Base-by-base conservation (phyloP, 2,888 invertebrate species). In the Polyploca ridens region DNA sequence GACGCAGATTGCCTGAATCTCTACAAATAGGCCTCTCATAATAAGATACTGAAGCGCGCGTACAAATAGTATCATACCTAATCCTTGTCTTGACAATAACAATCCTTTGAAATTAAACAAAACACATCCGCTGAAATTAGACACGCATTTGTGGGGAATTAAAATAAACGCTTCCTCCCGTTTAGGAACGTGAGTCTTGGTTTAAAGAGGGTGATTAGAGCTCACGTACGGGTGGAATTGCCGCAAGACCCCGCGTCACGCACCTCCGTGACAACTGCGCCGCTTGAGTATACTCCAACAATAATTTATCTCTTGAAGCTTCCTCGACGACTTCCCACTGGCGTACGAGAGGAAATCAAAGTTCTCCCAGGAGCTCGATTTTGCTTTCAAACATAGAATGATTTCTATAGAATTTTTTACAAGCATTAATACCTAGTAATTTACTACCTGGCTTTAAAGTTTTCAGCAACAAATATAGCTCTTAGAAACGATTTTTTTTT, bases 161-260 rank as follows among this genome's bases (percentile, higher is more conserved):
- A 90, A 89, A 91, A 90, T 86, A 88, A 90, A 90, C 87, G 86
- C 84, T 89, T 84, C 78, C 84, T 82, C 82, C 74, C 77, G 75
- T 74, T 66, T 69, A 75, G 78, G 73, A 76, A 89, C 90, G 91
- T 90, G 91, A 86, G 88, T 79, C 79, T 83, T 81, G 83, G 78
- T 84, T 85, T 88, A 89, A 88, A 89, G 87, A 84, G 85, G 87
- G 88, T 88, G 88, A 91, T 91, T 90, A 91, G 84, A 79, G 79
- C 84, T 78, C 89, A 89, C 88, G 87, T 89, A 84, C 85, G 77
- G 73, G 71, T 67, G 76, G 78, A 86, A 88, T 87, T 85, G 84
- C 82, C 79, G 72, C 77, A 81, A 85, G 85, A 84, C 80, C 78
- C 77, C 82, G 79, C 77, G 76, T 71, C 83, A 84, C 84, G 86